Percentiles rank a stretch among this genome's conserved stretches.
Evolutionary conservation across 2,888 invertebrate genomes (phyloP).

Genomic region (Coenonympha arcania): DNA sequence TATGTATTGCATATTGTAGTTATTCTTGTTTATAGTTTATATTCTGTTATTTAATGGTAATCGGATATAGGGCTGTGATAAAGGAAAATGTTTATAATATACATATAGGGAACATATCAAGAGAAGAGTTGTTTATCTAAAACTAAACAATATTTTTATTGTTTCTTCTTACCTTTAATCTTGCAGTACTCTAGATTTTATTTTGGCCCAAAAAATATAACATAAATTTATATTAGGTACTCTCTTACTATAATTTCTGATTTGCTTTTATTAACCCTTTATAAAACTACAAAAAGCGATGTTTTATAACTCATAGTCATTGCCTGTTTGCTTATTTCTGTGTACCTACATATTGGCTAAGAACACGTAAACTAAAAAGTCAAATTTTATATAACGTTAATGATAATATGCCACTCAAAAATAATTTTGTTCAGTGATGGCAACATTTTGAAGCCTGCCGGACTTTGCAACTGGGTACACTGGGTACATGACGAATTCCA

Average conservation of each 20-base stretch:
- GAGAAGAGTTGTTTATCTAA: slow-evolving; percentile 30
- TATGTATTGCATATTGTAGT: slow-evolving; percentile 30
- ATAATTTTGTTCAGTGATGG: not conserved
- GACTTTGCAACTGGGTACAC: not conserved
- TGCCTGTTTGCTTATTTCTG: not conserved
- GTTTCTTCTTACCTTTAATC: not conserved
- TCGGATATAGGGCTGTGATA: slow-evolving; percentile 67
- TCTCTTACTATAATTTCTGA: too few species aligned
- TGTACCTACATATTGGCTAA: too few species aligned
- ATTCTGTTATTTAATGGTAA: slow-evolving; percentile 58
- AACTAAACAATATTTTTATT: not conserved
- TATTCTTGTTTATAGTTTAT: slow-evolving; percentile 50
- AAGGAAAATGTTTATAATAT: slow-evolving; percentile 54
- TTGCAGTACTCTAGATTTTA: not conserved
- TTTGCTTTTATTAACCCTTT: not conserved
- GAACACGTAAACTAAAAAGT: too few species aligned
- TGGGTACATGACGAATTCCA: too few species aligned
- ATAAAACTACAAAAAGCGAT: not conserved
- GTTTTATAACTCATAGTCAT: not conserved
- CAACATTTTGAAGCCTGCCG: not conserved
- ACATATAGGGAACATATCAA: slow-evolving; percentile 54
- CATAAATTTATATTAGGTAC: too few species aligned
- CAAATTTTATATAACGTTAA: too few species aligned
- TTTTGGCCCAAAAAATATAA: too few species aligned
- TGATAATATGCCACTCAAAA: too few species aligned